Percentiles rank a stretch among this genome's conserved stretches.
phyloP scores from a whole-genome alignment of 2,797 vertebrate species.

The Moxostoma hubbsi region DNA sequence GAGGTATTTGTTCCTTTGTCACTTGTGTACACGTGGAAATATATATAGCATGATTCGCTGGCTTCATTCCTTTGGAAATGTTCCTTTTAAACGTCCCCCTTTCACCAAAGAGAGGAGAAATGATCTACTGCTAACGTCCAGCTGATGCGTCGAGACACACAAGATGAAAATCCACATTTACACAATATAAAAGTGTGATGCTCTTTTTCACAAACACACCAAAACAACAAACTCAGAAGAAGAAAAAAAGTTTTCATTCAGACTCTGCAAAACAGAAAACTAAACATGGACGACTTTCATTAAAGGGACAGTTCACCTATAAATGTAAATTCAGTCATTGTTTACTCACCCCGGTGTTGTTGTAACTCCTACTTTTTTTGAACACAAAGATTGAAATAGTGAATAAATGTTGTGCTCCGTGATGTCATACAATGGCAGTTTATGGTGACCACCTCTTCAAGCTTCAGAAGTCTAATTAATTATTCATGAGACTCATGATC shows the following conservation, averaged over 20 bases:
- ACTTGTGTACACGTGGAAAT: not conserved
- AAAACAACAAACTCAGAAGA: constrained; percentile 47
- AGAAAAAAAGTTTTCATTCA: not conserved
- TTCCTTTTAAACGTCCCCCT: not conserved
- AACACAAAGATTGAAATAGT: no score
- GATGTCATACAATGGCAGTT: no score
- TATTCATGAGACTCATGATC: no score
- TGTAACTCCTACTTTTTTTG: no score
- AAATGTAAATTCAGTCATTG: no score
- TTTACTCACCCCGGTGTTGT: no score
- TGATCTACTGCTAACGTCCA: not conserved
- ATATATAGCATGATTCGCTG: not conserved
- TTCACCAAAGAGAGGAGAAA: not conserved
- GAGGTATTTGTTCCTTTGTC: constrained; percentile 1
- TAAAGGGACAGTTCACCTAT: no score
- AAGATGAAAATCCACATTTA: constrained; percentile 37
- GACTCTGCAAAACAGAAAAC: constrained; percentile 42
- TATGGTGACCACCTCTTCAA: no score
- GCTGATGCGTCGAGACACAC: not conserved
- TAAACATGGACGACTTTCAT: constrained; percentile 7
- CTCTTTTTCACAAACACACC: constrained; percentile 35
- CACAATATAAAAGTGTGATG: constrained; percentile 45
- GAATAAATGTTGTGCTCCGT: no score
- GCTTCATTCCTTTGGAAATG: not conserved
- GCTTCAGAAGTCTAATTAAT: no score